Conservation (phyloP, 2,888 invertebrate genomes). For the Eumacrocentrus americanus region DNA sequence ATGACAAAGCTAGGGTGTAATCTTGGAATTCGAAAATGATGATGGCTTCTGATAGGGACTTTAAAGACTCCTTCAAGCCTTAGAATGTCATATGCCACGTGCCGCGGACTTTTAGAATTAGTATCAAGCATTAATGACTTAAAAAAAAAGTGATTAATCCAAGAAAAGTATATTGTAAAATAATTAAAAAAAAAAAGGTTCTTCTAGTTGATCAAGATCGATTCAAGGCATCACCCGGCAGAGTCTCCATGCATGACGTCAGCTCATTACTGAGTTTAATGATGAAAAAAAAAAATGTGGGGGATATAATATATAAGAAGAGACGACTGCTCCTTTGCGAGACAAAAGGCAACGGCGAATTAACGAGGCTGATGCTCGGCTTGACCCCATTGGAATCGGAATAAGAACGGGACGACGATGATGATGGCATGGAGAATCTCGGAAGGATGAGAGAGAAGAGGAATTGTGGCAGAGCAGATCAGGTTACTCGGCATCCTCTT, state of each 20-base stretch:
- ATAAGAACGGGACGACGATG: slow-evolving; percentile 29
- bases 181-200: too few relatives aligned
- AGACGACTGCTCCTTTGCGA: slow-evolving; percentile 29
- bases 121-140: too few relatives aligned
- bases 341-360: slow-evolving; percentile 45
- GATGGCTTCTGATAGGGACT: too few relatives aligned
- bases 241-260: slow-evolving; percentile 22
- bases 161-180: too few relatives aligned
- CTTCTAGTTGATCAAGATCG: too few relatives aligned
- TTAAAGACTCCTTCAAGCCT: too few relatives aligned
- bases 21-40: too few relatives aligned
- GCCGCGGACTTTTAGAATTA: too few relatives aligned
- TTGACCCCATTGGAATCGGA: slow-evolving; percentile 50
- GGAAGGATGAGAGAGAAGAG: slow-evolving; percentile 41
- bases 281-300: slow-evolving; percentile 28
- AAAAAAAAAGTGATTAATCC: too few relatives aligned
- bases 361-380: slow-evolving; percentile 44
- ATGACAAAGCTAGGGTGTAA: too few relatives aligned
- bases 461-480: slow-evolving; percentile 43
- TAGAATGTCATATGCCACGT: too few relatives aligned
- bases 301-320: neutral
- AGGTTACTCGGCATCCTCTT: slow-evolving; percentile 57
- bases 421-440: too few relatives aligned
- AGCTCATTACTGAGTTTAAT: slow-evolving; percentile 39
- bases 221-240: neutral